These are phyloP conservation scores for Tamias sibiricus DNA, from an alignment of 2,113 vertebrate genomes.

Conservation along the genomic window DNA sequence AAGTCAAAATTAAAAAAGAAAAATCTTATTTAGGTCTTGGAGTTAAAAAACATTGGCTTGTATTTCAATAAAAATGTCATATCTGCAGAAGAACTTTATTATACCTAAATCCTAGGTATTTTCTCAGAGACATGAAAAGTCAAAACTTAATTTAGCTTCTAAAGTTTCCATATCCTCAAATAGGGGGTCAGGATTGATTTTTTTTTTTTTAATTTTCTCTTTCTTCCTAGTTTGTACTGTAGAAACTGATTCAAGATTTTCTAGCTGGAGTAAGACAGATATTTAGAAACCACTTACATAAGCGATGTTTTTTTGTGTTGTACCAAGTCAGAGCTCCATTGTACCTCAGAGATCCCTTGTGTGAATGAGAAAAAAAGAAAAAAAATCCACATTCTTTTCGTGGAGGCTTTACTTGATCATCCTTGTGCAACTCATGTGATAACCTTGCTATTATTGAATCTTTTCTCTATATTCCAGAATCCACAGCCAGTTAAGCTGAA, in stretches of 20 bases:
- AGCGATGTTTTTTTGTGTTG: background rate
- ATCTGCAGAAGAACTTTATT: background rate
- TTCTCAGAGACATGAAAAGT: background rate
- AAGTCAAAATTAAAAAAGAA: background rate
- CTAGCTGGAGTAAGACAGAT: background rate
- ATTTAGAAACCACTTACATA: background rate
- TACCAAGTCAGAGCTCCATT: background rate
- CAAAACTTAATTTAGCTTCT: background rate
- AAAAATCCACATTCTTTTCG: background rate
- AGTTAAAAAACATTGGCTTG: constrained; percentile 19
- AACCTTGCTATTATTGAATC: background rate
- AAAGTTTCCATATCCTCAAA: background rate
- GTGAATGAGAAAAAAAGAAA: background rate
- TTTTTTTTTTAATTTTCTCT: background rate
- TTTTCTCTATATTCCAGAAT: background rate
- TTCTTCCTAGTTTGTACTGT: background rate
- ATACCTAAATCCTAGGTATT: background rate
- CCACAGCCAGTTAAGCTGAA: background rate
- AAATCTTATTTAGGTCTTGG: background rate
- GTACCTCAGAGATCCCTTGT: background rate
- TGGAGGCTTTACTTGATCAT: background rate
- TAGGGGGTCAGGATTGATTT: background rate
- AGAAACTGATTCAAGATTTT: background rate
- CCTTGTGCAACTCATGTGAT: background rate
- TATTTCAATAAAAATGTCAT: background rate